A percentile compares a stretch with the other conserved stretches of the same genome.
Conservation (phyloP, 1,140 invertebrate genomes). For the Ceratina calcarata region DNA sequence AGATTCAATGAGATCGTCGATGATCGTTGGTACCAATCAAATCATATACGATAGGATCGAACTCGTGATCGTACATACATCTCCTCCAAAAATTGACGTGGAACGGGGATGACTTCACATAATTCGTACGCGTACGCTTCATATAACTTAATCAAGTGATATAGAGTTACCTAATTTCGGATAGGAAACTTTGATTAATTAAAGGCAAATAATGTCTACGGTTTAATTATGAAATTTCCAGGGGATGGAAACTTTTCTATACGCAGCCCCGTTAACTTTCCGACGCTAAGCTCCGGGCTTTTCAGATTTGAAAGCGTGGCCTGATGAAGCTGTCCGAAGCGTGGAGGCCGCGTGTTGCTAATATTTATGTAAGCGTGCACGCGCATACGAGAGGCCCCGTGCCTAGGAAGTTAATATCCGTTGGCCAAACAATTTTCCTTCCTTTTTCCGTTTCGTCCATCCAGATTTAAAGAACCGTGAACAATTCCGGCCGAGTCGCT, state of each 20-base stretch:
- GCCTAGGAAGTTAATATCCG: background rate
- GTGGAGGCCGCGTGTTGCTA: conserved; percentile 6
- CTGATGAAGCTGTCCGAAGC: conserved; percentile 14
- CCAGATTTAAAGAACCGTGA: background rate
- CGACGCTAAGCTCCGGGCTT: background rate
- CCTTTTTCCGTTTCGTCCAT: background rate
- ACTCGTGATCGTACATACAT: too few species aligned
- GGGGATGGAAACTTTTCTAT: background rate
- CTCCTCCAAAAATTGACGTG: too few species aligned
- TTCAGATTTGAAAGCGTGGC: conserved; percentile 4
- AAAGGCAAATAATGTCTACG: too few species aligned
- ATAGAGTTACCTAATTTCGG: too few species aligned
- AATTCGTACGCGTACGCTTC: too few species aligned
- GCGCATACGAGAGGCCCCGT: background rate
- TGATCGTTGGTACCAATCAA: too few species aligned
- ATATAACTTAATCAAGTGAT: too few species aligned
- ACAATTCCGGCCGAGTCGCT: too few species aligned
- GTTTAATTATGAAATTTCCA: background rate
- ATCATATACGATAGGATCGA: too few species aligned
- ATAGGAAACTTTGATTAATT: too few species aligned
- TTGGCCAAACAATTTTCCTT: conserved; percentile 12
- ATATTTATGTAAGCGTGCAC: conserved; percentile 9
- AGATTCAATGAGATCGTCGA: too few species aligned
- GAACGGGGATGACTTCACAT: too few species aligned
- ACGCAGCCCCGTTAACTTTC: conserved; percentile 1